Evolutionary conservation across 2,888 invertebrate genomes (phyloP).

Genomic region (Ceriagrion tenellum): DNA sequence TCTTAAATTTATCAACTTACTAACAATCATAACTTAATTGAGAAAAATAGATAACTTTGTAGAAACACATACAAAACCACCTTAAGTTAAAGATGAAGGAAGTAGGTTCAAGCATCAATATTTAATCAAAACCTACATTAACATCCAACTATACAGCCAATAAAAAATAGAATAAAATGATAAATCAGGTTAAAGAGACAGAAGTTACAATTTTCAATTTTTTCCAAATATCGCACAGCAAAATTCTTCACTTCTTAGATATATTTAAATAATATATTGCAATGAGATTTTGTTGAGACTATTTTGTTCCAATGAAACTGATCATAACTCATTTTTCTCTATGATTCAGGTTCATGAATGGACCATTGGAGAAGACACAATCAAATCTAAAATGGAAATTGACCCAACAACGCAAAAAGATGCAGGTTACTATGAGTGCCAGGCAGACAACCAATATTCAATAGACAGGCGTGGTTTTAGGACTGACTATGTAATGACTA

Average conservation of each 20-base stretch:
- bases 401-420: conserved; percentile 87
- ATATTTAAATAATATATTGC: not conserved
- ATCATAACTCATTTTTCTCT: not conserved
- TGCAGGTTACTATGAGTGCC: conserved; percentile 86
- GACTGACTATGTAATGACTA: conserved; percentile 78
- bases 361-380: conserved; percentile 83
- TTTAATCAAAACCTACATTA: too few species aligned
- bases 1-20: too few species aligned
- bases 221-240: too few species aligned
- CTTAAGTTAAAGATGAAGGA: too few species aligned
- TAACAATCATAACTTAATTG: too few species aligned
- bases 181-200: too few species aligned
- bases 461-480: conserved; percentile 85
- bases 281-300: not conserved
- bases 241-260: not conserved
- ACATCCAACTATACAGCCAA: too few species aligned
- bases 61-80: too few species aligned
- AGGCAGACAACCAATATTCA: conserved; percentile 86
- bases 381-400: conserved; percentile 87
- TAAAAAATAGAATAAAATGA: too few species aligned
- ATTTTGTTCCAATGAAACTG: not conserved
- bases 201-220: too few species aligned
- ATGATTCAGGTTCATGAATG: conserved; percentile 83
- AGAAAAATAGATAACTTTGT: too few species aligned
- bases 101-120: too few species aligned